Percentiles rank a stretch among this genome's conserved stretches.
Evolutionary conservation across 2,113 vertebrate species (phyloP).

Genomic region (Heterocephalus glaber): DNA sequence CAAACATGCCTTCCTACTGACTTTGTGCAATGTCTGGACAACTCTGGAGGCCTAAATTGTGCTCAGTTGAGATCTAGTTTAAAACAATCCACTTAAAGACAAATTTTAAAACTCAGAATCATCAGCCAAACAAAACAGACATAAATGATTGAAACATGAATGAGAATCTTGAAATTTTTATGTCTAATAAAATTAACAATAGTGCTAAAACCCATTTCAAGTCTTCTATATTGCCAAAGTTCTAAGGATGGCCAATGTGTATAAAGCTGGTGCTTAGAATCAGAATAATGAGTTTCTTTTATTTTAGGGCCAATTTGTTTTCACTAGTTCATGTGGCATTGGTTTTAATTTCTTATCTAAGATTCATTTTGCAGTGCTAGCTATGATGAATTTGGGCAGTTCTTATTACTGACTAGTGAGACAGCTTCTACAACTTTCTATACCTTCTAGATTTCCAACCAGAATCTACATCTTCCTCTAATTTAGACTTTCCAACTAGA

Average conservation of each 20-base stretch:
- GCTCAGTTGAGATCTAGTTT: neutral
- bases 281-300: neutral
- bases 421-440: neutral
- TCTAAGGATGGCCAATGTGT: neutral
- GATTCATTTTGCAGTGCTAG: neutral
- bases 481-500: neutral
- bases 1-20: neutral
- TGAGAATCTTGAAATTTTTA: neutral
- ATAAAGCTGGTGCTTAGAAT: neutral
- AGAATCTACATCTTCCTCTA: neutral
- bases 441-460: neutral
- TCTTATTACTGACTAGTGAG: neutral
- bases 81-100: neutral
- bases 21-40: neutral
- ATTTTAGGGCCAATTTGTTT: neutral
- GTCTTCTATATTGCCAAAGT: neutral
- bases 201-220: constrained; percentile 5
- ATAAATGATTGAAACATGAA: neutral
- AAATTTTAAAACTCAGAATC: neutral
- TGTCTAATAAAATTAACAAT: neutral
- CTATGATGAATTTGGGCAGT: neutral
- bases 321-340: neutral
- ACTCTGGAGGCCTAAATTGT: neutral
- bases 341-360: neutral
- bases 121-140: neutral